Conservation (phyloP, 92 coral and sea anemone genomes). For the Phenganax subtilis region DNA sequence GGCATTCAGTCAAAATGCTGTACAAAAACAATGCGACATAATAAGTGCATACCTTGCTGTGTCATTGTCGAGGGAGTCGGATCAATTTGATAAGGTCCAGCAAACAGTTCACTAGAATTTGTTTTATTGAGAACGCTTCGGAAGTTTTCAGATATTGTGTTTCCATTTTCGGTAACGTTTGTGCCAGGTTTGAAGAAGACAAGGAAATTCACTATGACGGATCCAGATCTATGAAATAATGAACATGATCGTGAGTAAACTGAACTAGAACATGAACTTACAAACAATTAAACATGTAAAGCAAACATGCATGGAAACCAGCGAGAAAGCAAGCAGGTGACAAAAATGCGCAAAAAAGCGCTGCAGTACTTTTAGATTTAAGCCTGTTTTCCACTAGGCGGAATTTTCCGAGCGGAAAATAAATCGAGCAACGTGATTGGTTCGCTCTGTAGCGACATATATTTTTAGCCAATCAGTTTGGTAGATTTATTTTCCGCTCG, state of each 20-base stretch:
- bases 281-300: background rate
- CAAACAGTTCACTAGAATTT: background rate
- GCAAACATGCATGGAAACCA: background rate
- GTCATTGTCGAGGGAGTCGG: background rate
- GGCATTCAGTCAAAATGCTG: background rate
- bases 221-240: background rate
- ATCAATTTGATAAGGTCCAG: background rate
- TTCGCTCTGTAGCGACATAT: too few relatives aligned
- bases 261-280: background rate
- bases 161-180: conserved; percentile 10
- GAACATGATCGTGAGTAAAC: background rate
- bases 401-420: too few relatives aligned
- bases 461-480: too few relatives aligned
- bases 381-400: too few relatives aligned
- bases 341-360: too few relatives aligned
- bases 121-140: background rate
- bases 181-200: conserved; percentile 2
- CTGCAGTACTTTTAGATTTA: too few relatives aligned
- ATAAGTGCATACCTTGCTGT: background rate
- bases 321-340: too few relatives aligned
- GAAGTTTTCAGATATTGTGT: background rate
- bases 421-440: too few relatives aligned
- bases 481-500: too few relatives aligned
- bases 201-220: background rate
- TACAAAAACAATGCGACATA: background rate